Evolutionary conservation across 2,888 invertebrate species (phyloP), one percentile per base, ranked within the genome.

Genomic region (Oxytorus armatus): DNA sequence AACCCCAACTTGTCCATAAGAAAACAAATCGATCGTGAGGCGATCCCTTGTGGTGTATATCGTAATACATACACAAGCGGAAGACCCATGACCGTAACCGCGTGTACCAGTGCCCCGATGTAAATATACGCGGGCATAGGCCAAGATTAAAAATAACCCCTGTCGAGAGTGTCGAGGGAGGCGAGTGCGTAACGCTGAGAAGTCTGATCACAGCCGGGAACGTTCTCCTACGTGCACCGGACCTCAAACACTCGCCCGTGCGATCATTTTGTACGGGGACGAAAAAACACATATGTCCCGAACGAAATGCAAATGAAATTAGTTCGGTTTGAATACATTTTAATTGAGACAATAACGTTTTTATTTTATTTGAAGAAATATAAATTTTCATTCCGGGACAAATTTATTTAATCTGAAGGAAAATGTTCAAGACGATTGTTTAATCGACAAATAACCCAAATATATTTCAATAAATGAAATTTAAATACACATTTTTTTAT

Each of bases 21-120:
- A 73, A 80, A 80, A 80, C 49, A 77, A 76, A 76, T 77, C 80
- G 77, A 80, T 80, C 68, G 80, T 21, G 49, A 49, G 68, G 49
- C 61, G 51, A 73, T 65, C 65, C 53, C 59, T 57, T 59, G 66
- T 66, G 55, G 68, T 66, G 25, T 49, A 42, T 36, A 36, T 36
- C 10, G 10, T 36, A 36, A 36, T 36, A 8, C 8, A 36, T 47
- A 21, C 44, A 59, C 23, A 66, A 44, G 29, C 49, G 44, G 33
- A 63, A 36, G 63, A 42, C 18, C 55, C 79, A 76, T 68, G 80
- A 49, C 68, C 80, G 77, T 76, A 80, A 73, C 80, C 55, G 42
- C 33, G 63, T 55, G 61, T 55, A 39, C 18, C 53, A 25, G 72
- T 53, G 59, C 76, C 79, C 76, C 53, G 79, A 55, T 61, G 51